Evolutionary conservation across 1,140 invertebrate species (phyloP).

Genomic region (Leptinotarsa undecemlineata): DNA sequence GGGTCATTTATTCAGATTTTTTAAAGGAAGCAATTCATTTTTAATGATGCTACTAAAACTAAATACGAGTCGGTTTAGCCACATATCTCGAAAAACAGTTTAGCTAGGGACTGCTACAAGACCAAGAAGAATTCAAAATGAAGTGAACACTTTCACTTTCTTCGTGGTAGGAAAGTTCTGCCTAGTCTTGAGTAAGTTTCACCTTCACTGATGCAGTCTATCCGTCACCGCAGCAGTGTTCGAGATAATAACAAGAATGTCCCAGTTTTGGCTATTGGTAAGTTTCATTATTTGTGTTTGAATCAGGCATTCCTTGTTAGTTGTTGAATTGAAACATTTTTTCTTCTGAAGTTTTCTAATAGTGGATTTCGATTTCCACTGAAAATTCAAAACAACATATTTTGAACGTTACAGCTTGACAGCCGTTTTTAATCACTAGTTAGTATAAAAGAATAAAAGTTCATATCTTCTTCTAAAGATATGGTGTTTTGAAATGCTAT

Average conservation of each 20-base stretch:
- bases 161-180: conserved; percentile 8
- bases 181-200: conserved; percentile 9
- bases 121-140: neutral
- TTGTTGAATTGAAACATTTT: neutral
- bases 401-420: neutral
- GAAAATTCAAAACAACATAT: neutral
- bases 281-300: conserved; percentile 5
- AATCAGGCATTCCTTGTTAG: neutral
- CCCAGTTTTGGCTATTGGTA: conserved; percentile 2
- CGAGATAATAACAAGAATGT: conserved; percentile 11
- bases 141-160: conserved; percentile 19
- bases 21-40: too few relatives aligned
- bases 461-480: too few relatives aligned
- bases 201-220: conserved; percentile 6
- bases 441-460: too few relatives aligned
- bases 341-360: too few relatives aligned
- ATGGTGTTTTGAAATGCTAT: too few relatives aligned
- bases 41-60: too few relatives aligned
- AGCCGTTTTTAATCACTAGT: too few relatives aligned
- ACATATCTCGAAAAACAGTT: too few relatives aligned
- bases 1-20: too few relatives aligned
- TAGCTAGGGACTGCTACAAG: too few relatives aligned
- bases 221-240: neutral
- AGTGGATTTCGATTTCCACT: neutral
- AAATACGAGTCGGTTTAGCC: too few relatives aligned